Percentiles rank a stretch among this genome's conserved stretches.
Evolutionary conservation across 2,888 invertebrate genomes (phyloP).

Genomic region (Andrena trimmerana): DNA sequence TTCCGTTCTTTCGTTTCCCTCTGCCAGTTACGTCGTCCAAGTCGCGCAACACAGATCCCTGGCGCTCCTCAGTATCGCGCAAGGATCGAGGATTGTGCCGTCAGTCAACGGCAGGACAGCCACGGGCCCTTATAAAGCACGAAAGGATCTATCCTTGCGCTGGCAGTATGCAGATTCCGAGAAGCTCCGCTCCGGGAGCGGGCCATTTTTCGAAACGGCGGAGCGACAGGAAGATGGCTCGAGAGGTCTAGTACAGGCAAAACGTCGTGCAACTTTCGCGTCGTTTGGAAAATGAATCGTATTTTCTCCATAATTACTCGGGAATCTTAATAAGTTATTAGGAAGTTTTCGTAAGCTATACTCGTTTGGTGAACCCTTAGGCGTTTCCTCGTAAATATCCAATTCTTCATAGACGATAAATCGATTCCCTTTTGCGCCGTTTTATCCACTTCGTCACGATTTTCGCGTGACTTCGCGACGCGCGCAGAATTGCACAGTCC

Average conservation of each 20-base stretch:
- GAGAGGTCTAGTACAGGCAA: neutral
- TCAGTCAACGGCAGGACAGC: constrained; percentile 79
- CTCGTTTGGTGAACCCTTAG: too few relatives aligned
- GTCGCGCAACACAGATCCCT: constrained; percentile 59
- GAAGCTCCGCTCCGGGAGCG: constrained; percentile 48
- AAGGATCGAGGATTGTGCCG: constrained; percentile 83
- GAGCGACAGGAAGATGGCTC: constrained; percentile 13
- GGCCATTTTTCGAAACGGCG: constrained; percentile 34
- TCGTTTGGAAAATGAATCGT: too few relatives aligned
- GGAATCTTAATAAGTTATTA: too few relatives aligned
- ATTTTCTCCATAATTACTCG: too few relatives aligned
- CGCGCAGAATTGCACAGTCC: constrained; percentile 17
- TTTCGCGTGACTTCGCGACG: constrained; percentile 6
- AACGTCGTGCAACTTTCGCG: too few relatives aligned
- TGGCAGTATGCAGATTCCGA: constrained; percentile 74
- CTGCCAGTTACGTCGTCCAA: constrained; percentile 66
- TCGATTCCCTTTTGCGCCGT: neutral
- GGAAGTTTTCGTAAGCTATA: too few relatives aligned
- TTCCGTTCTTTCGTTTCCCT: constrained; percentile 55
- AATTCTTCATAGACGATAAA: constrained; percentile 1
- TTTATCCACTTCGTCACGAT: neutral
- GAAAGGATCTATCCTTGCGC: constrained; percentile 71
- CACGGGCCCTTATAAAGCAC: constrained; percentile 77
- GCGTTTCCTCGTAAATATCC: too few relatives aligned
- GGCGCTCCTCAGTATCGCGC: constrained; percentile 62